A percentile compares a stretch with the other conserved stretches of the same genome.
Evolutionary conservation across 2,888 invertebrate species (phyloP).

Genomic region (Drosophila bunnanda): DNA sequence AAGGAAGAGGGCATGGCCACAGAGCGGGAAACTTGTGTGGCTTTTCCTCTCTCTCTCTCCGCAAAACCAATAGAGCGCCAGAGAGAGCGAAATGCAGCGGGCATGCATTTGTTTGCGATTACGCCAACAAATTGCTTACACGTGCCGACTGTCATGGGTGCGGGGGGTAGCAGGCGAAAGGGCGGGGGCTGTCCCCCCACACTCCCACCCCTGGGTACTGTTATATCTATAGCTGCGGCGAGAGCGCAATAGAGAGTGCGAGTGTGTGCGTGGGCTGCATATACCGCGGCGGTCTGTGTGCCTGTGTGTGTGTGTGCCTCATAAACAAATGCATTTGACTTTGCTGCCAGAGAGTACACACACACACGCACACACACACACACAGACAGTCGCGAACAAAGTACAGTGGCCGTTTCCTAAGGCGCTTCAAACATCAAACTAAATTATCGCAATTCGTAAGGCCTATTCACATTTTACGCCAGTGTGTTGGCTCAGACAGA

Average conservation of each 20-base stretch:
- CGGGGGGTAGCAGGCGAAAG: conserved; percentile 10
- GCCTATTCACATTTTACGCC: not conserved
- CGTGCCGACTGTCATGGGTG: conserved; percentile 62
- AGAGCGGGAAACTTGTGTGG: conserved; percentile 18
- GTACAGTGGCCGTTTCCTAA: conserved; percentile 25
- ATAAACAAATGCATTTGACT: conserved; percentile 63
- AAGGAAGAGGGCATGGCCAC: conserved; percentile 28
- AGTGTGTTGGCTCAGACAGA: not conserved
- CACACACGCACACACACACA: conserved; percentile 2
- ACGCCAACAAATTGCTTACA: conserved; percentile 75
- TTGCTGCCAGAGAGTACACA: conserved; percentile 25
- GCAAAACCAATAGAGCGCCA: not conserved
- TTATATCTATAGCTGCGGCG: conserved; percentile 9
- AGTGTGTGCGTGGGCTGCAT: conserved; percentile 38
- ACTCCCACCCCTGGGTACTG: not conserved
- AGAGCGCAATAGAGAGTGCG: conserved; percentile 5
- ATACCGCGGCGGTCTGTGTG: conserved; percentile 17
- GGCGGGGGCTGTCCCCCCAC: conserved; percentile 4
- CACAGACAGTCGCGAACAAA: conserved; percentile 16
- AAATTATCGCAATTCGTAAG: not conserved
- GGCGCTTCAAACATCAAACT: conserved; percentile 6
- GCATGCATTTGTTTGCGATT: conserved; percentile 65
- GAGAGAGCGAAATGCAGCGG: conserved; percentile 18
- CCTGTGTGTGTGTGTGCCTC: conserved; percentile 33
- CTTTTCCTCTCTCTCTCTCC: conserved; percentile 1